These are phyloP conservation scores for Gobio occitaniae DNA, from an alignment of 2,797 vertebrate species.

Conservation along the genomic window DNA sequence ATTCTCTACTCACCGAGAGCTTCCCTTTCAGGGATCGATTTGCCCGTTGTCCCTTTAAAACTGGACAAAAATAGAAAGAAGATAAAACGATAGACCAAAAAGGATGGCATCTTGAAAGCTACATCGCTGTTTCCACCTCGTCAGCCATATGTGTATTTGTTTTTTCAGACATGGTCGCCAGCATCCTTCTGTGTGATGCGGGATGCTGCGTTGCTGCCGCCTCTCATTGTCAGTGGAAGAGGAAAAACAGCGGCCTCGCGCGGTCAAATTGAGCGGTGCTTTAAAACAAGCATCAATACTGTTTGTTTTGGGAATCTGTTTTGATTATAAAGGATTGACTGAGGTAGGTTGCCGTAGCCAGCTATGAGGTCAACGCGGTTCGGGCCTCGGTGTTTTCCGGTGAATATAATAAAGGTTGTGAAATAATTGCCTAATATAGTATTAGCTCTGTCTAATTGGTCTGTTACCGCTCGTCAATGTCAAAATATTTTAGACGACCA, in stretches of 20 bases:
- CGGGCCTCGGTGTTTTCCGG: too few relatives aligned
- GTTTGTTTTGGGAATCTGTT: conserved; percentile 5
- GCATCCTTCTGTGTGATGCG: conserved; percentile 44
- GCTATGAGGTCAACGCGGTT: too few relatives aligned
- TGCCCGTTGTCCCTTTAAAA: conserved; percentile 69
- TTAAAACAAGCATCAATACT: neutral
- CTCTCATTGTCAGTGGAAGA: conserved; percentile 8
- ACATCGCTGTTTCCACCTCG: conserved; percentile 48
- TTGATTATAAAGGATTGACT: neutral
- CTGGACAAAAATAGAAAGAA: conserved; percentile 68
- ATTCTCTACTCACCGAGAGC: conserved; percentile 76
- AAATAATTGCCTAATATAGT: too few relatives aligned
- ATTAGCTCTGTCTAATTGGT: too few relatives aligned
- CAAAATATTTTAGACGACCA: too few relatives aligned
- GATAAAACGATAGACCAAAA: conserved; percentile 70
- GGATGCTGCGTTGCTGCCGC: conserved; percentile 43
- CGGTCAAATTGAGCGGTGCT: neutral
- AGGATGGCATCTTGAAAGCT: conserved; percentile 68
- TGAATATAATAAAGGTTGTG: too few relatives aligned
- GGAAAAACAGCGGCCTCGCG: conserved; percentile 5
- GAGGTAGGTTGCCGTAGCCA: neutral
- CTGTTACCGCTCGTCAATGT: too few relatives aligned
- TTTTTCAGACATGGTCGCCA: conserved; percentile 54
- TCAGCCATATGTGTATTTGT: conserved; percentile 49
- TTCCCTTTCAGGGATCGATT: conserved; percentile 75